These are phyloP conservation scores for Montipora efflorescens DNA, from an alignment of 64 coral and sea anemone species.

Conservation along the genomic window DNA sequence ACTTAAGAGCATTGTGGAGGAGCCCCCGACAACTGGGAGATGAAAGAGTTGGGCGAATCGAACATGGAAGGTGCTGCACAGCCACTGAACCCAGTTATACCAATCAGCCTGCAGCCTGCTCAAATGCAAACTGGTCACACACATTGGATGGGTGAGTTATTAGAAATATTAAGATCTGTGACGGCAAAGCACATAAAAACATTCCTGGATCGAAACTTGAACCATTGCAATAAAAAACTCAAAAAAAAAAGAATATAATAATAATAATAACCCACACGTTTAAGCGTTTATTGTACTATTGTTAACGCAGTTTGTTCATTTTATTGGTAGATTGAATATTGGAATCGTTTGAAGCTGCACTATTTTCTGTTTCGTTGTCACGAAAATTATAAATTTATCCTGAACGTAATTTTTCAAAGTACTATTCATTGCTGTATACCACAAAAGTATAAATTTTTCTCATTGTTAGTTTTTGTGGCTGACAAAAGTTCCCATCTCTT, in stretches of 20 bases:
- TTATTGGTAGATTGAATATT: neutral
- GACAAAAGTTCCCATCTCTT: neutral
- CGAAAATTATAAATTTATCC: neutral
- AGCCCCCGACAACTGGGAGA: neutral
- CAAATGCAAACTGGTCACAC: neutral
- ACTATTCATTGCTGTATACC: neutral
- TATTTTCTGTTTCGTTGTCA: neutral
- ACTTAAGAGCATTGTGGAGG: slow-evolving; percentile 5
- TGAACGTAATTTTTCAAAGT: neutral
- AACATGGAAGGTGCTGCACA: slow-evolving; percentile 2
- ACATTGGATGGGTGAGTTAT: slow-evolving; percentile 14
- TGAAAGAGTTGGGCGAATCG: slow-evolving; percentile 27
- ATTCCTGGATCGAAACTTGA: neutral
- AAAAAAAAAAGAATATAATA: neutral
- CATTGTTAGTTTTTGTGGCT: neutral
- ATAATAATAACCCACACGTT: no score
- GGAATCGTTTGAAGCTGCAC: neutral
- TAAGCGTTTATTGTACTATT: neutral
- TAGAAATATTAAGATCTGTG: neutral
- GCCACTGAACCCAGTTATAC: neutral
- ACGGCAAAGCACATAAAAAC: neutral
- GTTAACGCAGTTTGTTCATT: neutral
- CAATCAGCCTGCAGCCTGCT: slow-evolving; percentile 2
- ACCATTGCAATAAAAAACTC: neutral
- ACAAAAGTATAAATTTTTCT: neutral